Base-by-base conservation (phyloP, 2,113 vertebrate species). In the Centropristis striata region DNA sequence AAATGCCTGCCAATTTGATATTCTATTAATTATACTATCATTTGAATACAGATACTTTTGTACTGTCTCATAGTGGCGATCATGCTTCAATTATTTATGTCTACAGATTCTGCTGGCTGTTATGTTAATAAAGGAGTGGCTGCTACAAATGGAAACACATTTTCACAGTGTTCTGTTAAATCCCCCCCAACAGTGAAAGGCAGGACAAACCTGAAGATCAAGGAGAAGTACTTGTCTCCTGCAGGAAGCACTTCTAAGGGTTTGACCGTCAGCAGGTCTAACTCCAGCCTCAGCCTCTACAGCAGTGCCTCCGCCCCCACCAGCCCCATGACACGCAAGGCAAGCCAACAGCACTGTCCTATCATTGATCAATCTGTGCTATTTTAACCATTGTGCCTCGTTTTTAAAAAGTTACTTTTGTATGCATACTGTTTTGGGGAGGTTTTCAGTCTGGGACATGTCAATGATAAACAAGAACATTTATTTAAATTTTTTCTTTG, bases 141-240 rank as follows among this genome's bases (percentile, higher is more conserved):
- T 78, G 2, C 50, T 53, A 14, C 37, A 32, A 50, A 68, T 46
- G 1, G 2, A 18, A 44, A 37, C 20, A 41, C 0, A 5, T 50
- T 69, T 71, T 8, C 36, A 46, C 1, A n/a, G 23, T 21, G 10
- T 42, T 71, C 8, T 66, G 1, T 75, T n/a, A 27, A 75, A 18
- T 47, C 36, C 10, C 6, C 66, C 1, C 25, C 51, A 25, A 74
- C 90, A 98, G 97, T 98, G 49, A 97, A 97, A 86, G 96, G 96
- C 23, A 93, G 97, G 27, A 98, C 97, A 71, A 98, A 98, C 87
- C 83, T 97, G 78, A 98, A 97, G 94, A 97, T 98, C 89, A 97
- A 97, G 53, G 96, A 96, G 94, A 97, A 96, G 87, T 97, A 97
- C 90, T 90, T 98, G 88, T 94, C 94, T 16, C 89, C 95, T 0